phyloP scores from a whole-genome alignment of 2,888 invertebrate species.

The Oligia fasciuncula region DNA sequence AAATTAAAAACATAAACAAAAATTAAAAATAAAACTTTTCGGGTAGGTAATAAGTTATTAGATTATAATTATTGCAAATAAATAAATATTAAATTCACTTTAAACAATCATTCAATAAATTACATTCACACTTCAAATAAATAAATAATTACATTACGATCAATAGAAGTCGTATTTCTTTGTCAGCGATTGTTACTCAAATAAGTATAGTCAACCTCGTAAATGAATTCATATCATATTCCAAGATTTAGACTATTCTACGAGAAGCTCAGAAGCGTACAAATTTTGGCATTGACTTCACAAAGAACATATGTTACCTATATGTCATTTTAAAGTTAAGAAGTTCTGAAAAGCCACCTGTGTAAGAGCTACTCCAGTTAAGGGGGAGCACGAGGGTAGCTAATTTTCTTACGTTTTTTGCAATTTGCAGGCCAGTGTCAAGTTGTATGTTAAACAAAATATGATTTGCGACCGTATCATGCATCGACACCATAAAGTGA shows the following conservation, averaged over 20 bases:
- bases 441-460: too few relatives aligned
- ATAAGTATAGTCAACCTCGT: neutral
- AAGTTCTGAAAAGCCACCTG: slow-evolving; percentile 8
- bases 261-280: neutral
- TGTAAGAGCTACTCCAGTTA: slow-evolving; percentile 5
- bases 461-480: neutral
- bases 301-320: neutral
- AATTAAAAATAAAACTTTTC: slow-evolving; percentile 5
- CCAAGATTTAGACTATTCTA: neutral
- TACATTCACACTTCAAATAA: slow-evolving; percentile 74
- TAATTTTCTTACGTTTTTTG: neutral
- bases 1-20: neutral
- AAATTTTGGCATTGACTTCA: neutral
- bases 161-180: neutral
- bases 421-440: neutral
- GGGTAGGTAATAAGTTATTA: slow-evolving; percentile 28
- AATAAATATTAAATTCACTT: slow-evolving; percentile 2
- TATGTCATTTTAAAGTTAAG: neutral
- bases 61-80: slow-evolving; percentile 10
- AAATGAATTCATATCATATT: neutral
- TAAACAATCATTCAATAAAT: slow-evolving; percentile 73
- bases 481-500: too few relatives aligned
- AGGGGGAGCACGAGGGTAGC: neutral
- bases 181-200: neutral
- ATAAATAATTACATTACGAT: slow-evolving; percentile 39